Evolutionary conservation across 2,888 invertebrate genomes (phyloP), one percentile per base, ranked within the genome.

Genomic region (Stenodera caucasica): DNA sequence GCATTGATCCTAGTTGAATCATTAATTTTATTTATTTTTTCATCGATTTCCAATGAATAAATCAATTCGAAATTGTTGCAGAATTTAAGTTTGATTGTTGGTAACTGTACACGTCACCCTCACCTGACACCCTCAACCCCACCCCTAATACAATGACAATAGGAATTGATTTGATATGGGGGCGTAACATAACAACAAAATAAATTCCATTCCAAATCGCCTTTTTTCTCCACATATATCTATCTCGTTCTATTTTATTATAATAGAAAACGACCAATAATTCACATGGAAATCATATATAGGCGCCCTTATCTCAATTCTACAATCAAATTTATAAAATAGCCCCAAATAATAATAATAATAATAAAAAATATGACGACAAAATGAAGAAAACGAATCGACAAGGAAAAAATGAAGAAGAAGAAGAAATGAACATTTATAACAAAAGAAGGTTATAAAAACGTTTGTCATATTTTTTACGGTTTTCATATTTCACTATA

Each of bases 391-490:
- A 40, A 40, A 40, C 8, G 7, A 15, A 35, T 4, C 18, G 14
- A 40, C 15, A 40, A 40, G 1, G 18, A 40, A 35, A 35, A 14
- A n/a, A 14, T 14, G 35, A 40, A 15, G 37, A 18, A 9, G n/a
- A 40, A 15, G 8, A 15, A 15, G 37, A 40, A 37, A 40, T 18
- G 37, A 40, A 40, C 32, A 61, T n/a, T 57, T 56, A 72, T 71
- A 77, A 77, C 75, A 77, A 77, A 77, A 77, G 76, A 71, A 40
- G 37, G 18, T 40, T 69, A 77, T 75, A 76, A 76, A 63, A 71
- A 68, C 75, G 77, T 78, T 78, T 77, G 77, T 78, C 78, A 77
- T 78, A 78, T 78, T 77, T 78, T 78, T 77, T 78, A 78, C 75
- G 78, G 75, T 78, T 78, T 78, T 78, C 78, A 78, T 78, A 78